Percentiles rank a stretch among this genome's conserved stretches.
phyloP scores from a whole-genome alignment of 2,888 invertebrate genomes.

The Epinotia brunnichana region DNA sequence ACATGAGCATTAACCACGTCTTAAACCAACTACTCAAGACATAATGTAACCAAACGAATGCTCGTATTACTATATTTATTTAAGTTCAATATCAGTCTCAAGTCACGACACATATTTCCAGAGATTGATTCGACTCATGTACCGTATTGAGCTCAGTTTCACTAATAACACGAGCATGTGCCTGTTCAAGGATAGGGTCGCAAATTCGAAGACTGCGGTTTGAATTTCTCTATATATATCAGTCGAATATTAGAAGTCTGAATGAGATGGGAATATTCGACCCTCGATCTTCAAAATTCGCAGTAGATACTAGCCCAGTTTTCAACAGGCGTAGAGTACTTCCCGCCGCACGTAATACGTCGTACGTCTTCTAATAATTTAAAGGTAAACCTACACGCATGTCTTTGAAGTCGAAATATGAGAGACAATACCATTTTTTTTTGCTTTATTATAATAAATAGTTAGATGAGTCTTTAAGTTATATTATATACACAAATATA shows the following conservation, averaged over 20 bases:
- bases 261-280: background rate
- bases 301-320: slow-evolving; percentile 1
- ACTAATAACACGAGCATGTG: slow-evolving; percentile 21
- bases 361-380: background rate
- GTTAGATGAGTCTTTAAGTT: background rate
- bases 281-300: background rate
- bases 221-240: background rate
- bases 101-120: slow-evolving; percentile 1
- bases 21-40: background rate
- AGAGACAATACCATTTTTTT: background rate
- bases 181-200: background rate
- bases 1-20: background rate
- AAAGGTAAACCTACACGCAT: background rate
- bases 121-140: slow-evolving; percentile 9
- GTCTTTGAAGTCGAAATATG: background rate
- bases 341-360: slow-evolving; percentile 1
- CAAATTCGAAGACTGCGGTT: background rate
- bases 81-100: slow-evolving; percentile 27
- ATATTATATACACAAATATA: slow-evolving; percentile 7
- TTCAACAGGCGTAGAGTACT: background rate
- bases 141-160: slow-evolving; percentile 13
- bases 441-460: background rate
- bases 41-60: slow-evolving; percentile 12
- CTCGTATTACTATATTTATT: slow-evolving; percentile 18
- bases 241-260: background rate